Percentiles rank a stretch among this genome's conserved stretches.
Conservation (phyloP, 35 echinoderm and acorn worm species). For the Hemicentrotus pulcherrimus region DNA sequence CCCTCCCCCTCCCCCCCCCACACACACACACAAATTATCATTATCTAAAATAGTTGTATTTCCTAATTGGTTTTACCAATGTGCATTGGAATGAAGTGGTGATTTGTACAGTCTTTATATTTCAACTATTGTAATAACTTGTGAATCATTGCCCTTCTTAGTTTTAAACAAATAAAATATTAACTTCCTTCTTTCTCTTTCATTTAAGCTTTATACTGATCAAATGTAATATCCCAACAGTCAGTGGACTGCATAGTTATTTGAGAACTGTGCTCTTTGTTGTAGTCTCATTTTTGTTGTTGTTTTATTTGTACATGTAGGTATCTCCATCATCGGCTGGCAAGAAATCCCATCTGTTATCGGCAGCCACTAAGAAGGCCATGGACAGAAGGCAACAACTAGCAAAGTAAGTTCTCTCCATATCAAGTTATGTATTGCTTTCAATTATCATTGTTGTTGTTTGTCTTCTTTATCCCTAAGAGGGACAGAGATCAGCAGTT, state of each 20-base stretch:
- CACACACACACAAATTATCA: too few relatives aligned
- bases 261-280: background rate
- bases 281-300: background rate
- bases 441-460: too few relatives aligned
- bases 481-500: too few relatives aligned
- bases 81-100: too few relatives aligned
- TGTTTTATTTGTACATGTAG: background rate
- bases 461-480: too few relatives aligned
- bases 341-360: slow-evolving; percentile 51
- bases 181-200: background rate
- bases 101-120: too few relatives aligned
- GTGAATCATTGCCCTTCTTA: too few relatives aligned
- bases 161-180: background rate
- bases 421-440: too few relatives aligned
- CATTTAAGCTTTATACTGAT: background rate
- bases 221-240: background rate
- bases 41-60: too few relatives aligned
- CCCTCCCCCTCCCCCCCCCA: too few relatives aligned
- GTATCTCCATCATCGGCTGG: background rate
- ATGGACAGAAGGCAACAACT: slow-evolving; percentile 67
- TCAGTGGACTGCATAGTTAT: background rate
- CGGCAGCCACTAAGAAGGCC: slow-evolving; percentile 75
- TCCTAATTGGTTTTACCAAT: too few relatives aligned
- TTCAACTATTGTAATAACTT: too few relatives aligned
- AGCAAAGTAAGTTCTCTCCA: background rate